Base-by-base conservation (phyloP, 2,888 invertebrate genomes). In the Lissocephala sabroskyi region DNA sequence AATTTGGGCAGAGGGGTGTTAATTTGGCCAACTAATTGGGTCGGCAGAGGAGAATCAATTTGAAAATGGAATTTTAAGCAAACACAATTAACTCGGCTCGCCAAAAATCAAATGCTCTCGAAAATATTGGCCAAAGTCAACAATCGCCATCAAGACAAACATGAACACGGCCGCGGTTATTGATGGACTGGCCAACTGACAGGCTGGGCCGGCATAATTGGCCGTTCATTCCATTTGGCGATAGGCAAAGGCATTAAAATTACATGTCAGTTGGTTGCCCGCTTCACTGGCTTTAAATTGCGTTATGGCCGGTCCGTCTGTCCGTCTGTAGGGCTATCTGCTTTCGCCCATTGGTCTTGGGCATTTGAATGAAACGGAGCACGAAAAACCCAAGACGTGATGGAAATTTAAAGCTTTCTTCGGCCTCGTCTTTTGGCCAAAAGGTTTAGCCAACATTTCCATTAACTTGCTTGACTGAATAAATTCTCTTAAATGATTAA, bases 1-100 rank as follows among this genome's bases (percentile, higher is more conserved):
- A n/a, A n/a, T n/a, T n/a, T 14, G 26, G 2, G 6, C 14, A 40
- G 30, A 26, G 30, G 53, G 29, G 48, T 47, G 45, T 42, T 54
- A 54, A 57, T 52, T 61, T n/a, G n/a, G 49, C 45, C 43, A 48
- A 28, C 62, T 53, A 49, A 57, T 62, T 62, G 47, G 19, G 29
- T 45, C 26, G 26, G 14, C 2, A 23, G 23, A 23, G 3, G 23
- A 23, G 23, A 37, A 43, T 54, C 64, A 55, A 66, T 62, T 62
- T 62, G n/a, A 1, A 26, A 58, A 65, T 49, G 51, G 23, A 50
- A 47, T 62, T 57, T 47, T 41, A 53, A 45, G 52, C 52, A 56
- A 60, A 59, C 64, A 56, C 57, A 58, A 63, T 63, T 70, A 52
- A 49, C 49, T 48, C n/a, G n/a, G n/a, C n/a, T 35, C 50, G 45